A percentile compares a stretch with the other conserved stretches of the same genome.
Evolutionary conservation across 2,113 vertebrate species (phyloP).

Genomic region (Serinus canaria): DNA sequence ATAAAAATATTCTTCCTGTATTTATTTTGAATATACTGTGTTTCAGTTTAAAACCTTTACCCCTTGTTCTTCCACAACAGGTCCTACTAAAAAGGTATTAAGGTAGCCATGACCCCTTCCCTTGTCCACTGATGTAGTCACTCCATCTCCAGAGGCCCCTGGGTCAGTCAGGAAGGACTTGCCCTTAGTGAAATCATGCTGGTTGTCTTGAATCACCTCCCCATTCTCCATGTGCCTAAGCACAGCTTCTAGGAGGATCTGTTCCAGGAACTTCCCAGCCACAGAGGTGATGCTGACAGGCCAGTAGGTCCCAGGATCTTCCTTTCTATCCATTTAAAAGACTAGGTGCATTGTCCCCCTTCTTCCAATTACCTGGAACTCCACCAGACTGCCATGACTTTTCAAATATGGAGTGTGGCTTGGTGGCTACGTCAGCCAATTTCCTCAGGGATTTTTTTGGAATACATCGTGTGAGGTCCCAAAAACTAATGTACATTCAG

Average conservation of each 20-base stretch:
- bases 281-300: background rate
- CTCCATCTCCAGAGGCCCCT: too few species aligned
- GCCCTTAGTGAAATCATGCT: background rate
- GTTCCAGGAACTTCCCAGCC: background rate
- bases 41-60: background rate
- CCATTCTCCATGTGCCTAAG: background rate
- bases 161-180: too few species aligned
- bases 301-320: background rate
- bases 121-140: background rate
- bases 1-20: background rate
- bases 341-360: fast-evolving
- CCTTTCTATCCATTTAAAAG: background rate
- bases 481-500: background rate
- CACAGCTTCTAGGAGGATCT: background rate
- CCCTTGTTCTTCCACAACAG: fast-evolving
- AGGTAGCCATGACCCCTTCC: background rate
- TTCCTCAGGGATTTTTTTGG: background rate
- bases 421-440: background rate
- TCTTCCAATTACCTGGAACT: background rate
- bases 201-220: background rate
- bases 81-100: background rate
- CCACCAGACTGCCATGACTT: background rate
- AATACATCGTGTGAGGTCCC: background rate
- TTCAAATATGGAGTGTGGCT: background rate
- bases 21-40: background rate